phyloP scores from a whole-genome alignment of 1,140 invertebrate genomes.

The Diorhabda elongata region DNA sequence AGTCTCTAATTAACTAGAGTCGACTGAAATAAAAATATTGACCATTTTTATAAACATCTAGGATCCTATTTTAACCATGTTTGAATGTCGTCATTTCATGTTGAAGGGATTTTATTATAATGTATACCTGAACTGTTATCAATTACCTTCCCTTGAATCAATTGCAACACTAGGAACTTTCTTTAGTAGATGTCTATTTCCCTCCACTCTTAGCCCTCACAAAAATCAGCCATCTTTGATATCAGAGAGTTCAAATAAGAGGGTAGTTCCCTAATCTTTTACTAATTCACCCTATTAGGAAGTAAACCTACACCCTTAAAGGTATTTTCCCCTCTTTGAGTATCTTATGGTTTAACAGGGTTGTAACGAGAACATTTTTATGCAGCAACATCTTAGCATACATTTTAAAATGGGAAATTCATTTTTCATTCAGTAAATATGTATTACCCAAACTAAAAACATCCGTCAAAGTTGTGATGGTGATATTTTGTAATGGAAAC shows the following conservation, averaged over 20 bases:
- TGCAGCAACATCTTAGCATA: too few relatives aligned
- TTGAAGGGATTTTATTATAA: too few relatives aligned
- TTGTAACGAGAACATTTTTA: not conserved
- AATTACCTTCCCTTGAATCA: not conserved
- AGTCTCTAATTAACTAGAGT: too few relatives aligned
- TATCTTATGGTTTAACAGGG: slow-evolving; percentile 9
- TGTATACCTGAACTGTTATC: not conserved
- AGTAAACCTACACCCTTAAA: slow-evolving; percentile 38
- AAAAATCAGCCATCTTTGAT: slow-evolving; percentile 38
- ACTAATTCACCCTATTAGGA: slow-evolving; percentile 42
- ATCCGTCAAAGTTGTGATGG: too few relatives aligned
- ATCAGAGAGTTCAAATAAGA: slow-evolving; percentile 30
- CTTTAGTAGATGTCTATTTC: not conserved
- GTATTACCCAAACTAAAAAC: too few relatives aligned
- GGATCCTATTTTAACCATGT: too few relatives aligned
- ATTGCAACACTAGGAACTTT: not conserved
- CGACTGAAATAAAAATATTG: too few relatives aligned
- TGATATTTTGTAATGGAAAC: too few relatives aligned
- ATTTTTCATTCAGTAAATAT: too few relatives aligned
- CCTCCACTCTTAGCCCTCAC: slow-evolving; percentile 18
- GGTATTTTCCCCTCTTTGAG: slow-evolving; percentile 11
- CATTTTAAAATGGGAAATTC: too few relatives aligned
- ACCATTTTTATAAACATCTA: too few relatives aligned
- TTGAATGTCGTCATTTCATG: too few relatives aligned
- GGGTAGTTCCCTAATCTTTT: slow-evolving; percentile 39